phyloP scores from a whole-genome alignment of 2,113 vertebrate genomes.

The Carlito syrichta region DNA sequence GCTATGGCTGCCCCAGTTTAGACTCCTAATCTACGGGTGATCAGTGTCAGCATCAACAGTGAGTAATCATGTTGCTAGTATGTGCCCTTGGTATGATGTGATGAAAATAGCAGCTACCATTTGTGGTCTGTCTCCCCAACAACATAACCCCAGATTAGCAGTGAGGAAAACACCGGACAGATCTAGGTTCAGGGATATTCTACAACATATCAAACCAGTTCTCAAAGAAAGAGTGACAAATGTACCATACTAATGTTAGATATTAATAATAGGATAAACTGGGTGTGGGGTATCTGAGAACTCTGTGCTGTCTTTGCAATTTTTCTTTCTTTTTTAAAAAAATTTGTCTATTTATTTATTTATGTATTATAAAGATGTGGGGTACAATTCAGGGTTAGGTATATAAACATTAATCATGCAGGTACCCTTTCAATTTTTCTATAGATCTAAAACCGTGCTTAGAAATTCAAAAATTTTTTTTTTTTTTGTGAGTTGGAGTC shows the following conservation, averaged over 20 bases:
- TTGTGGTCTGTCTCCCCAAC: not conserved
- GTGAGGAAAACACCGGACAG: not conserved
- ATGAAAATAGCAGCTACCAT: not conserved
- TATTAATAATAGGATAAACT: not conserved
- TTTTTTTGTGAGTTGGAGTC: too few species aligned
- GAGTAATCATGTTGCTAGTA: not conserved
- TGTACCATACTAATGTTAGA: not conserved
- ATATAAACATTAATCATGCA: too few species aligned
- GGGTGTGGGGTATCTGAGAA: not conserved
- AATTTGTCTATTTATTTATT: too few species aligned
- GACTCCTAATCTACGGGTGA: too few species aligned
- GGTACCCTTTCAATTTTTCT: not conserved
- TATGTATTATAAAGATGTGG: too few species aligned
- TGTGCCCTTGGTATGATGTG: not conserved
- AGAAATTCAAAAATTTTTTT: too few species aligned
- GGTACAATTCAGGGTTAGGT: too few species aligned
- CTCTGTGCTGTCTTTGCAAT: not conserved
- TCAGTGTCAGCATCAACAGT: not conserved
- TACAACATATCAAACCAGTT: not conserved
- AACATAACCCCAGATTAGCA: not conserved
- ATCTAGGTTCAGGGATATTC: not conserved
- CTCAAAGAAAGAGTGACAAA: conserved; percentile 23
- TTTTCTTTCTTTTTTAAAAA: too few species aligned
- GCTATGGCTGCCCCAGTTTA: not conserved
- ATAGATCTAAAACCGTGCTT: not conserved